Base-by-base conservation (phyloP, 2,888 invertebrate genomes). In the Philopedon plagiatum region DNA sequence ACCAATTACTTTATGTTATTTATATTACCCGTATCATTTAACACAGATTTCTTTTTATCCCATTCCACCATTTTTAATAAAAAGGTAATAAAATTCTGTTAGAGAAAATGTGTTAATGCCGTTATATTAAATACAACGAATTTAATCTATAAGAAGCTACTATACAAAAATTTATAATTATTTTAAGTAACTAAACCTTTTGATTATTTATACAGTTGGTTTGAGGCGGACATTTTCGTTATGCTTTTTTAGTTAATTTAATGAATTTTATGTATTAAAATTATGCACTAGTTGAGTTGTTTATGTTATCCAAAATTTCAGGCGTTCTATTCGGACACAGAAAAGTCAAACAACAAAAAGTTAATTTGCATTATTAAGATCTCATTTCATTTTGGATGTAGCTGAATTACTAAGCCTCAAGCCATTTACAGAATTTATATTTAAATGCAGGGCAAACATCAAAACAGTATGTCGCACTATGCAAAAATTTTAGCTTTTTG, bases 111-210 rank as follows among this genome's bases (percentile, higher is more conserved):
- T 26, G 29, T 54, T 54, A 54, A 46, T 54, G 2, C 9, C 29
- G 29, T 54, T 54, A 18, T 29, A 54, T 54, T 29, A 8, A 29
- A 54, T 29, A 54, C 18, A 54, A 54, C 29, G 51, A 29, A 29
- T 18, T 54, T 29, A 54, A 18, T 18, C 51, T 54, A 54, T 54
- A 54, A 54, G 26, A 54, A 54, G 29, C 51, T 54, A 54, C 51
- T 54, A 13, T 54, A 54, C 51, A 54, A 29, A 54, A 29, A 54
- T 54, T 54, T 29, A 32, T 26, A 54, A 29, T 54, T 29, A 32
- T 26, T 8, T 15, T 51, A 44, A 21, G 21, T 46, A 54, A 54
- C 15, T 54, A 54, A 29, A 54, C 5, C 5, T 29, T 29, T 29
- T 29, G 51, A 29, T 54, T 54, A 18, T 15, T 8, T 54, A 15